A percentile compares a stretch with the other conserved stretches of the same genome.
phyloP scores from a whole-genome alignment of 2,888 invertebrate species.

The Scaptomyza flava region DNA sequence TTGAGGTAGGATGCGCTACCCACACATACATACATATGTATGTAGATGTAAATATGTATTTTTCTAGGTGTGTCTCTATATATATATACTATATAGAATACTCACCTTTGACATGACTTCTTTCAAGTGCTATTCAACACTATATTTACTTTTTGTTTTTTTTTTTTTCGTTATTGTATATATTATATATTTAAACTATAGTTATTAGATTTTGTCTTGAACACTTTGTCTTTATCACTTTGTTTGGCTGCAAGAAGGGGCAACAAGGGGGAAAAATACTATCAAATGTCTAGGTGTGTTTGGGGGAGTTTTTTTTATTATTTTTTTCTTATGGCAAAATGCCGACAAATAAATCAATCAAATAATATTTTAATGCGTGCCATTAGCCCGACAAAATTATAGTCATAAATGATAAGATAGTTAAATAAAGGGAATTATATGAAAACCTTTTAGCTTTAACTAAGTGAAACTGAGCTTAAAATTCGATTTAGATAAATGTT shows the following conservation, averaged over 20 bases:
- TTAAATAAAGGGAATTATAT: constrained; percentile 1
- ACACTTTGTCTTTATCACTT: constrained; percentile 78
- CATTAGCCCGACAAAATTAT: constrained; percentile 14
- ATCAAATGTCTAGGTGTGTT: constrained; percentile 57
- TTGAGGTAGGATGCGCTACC: constrained; percentile 71
- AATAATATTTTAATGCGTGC: constrained; percentile 64
- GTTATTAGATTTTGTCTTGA: constrained; percentile 74
- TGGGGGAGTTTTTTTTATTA: neutral
- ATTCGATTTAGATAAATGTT: constrained; percentile 40
- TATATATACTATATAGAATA: constrained; percentile 16
- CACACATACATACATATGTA: neutral
- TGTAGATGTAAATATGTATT: neutral
- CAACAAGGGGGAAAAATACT: constrained; percentile 26
- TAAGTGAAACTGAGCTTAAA: constrained; percentile 20
- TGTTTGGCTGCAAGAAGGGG: constrained; percentile 63
- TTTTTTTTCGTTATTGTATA: no score
- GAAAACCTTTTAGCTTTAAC: neutral
- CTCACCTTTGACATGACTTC: constrained; percentile 72
- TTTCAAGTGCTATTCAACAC: constrained; percentile 35
- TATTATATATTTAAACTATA: constrained; percentile 32
- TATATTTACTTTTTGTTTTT: constrained; percentile 9
- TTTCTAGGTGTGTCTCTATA: constrained; percentile 54
- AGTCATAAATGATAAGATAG: constrained; percentile 29
- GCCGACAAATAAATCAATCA: constrained; percentile 56
- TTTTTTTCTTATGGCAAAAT: constrained; percentile 2